Percentiles rank a stretch among this genome's conserved stretches.
These are phyloP conservation scores for Epistrophe grossulariae DNA, from an alignment of 2,888 invertebrate species.

Conservation along the genomic window DNA sequence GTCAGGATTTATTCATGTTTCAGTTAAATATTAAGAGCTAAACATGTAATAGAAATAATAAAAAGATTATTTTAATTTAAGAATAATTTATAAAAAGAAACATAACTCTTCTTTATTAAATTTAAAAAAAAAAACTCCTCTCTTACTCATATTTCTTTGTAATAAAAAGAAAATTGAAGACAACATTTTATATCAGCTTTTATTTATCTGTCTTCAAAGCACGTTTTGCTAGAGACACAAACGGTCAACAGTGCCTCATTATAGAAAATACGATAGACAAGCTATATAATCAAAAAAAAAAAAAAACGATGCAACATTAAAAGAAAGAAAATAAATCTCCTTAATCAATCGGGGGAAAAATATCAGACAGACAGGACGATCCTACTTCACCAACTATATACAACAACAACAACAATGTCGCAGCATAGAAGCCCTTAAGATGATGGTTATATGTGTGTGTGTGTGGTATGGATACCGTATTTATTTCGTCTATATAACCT, in stretches of 20 bases:
- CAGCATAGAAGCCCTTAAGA: slow-evolving; percentile 7
- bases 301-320: slow-evolving; percentile 17
- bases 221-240: slow-evolving; percentile 27
- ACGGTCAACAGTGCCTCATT: slow-evolving; percentile 35
- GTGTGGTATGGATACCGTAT: not conserved
- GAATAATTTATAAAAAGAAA: not conserved
- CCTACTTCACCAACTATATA: not conserved
- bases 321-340: slow-evolving; percentile 41
- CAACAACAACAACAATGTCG: not conserved
- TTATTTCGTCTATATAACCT: slow-evolving; percentile 15
- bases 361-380: slow-evolving; percentile 40
- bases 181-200: slow-evolving; percentile 9
- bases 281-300: not conserved
- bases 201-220: slow-evolving; percentile 22
- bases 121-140: no score
- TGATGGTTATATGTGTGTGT: no score
- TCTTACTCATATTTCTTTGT: slow-evolving; percentile 2
- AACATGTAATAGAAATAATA: not conserved
- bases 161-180: not conserved
- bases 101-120: not conserved
- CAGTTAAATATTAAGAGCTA: not conserved
- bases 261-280: slow-evolving; percentile 32
- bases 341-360: slow-evolving; percentile 43
- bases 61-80: not conserved
- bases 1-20: not conserved